Percentiles rank a stretch among this genome's conserved stretches.
These are phyloP conservation scores for Atta texana DNA, from an alignment of 1,140 invertebrate species.

Conservation along the genomic window DNA sequence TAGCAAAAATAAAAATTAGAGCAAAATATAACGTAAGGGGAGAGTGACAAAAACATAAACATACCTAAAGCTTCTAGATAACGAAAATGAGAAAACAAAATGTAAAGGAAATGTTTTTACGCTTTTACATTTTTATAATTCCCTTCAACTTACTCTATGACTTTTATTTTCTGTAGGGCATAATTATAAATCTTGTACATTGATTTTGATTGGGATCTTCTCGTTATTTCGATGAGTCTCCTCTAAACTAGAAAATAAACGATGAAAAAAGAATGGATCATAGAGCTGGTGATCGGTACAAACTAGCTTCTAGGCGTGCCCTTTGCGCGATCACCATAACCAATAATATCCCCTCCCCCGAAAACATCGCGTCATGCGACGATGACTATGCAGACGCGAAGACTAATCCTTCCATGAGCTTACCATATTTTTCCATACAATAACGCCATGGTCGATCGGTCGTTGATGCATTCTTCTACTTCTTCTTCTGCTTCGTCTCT, in stretches of 20 bases:
- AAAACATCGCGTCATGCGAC: slow-evolving; percentile 74
- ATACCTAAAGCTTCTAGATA: no score
- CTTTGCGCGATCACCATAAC: slow-evolving; percentile 76
- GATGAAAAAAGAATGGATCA: not conserved
- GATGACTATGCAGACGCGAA: slow-evolving; percentile 70
- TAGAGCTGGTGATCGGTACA: slow-evolving; percentile 34
- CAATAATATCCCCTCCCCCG: slow-evolving; percentile 69
- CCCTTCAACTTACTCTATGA: no score
- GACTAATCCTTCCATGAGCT: slow-evolving; percentile 75
- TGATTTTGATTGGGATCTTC: no score
- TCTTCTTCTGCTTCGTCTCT: slow-evolving; percentile 20
- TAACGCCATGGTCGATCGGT: slow-evolving; percentile 64
- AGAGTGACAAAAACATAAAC: no score
- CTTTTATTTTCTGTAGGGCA: no score
- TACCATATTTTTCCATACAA: slow-evolving; percentile 81
- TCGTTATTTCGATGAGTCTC: no score
- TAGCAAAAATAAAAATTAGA: no score
- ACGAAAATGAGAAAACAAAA: no score
- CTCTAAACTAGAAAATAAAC: not conserved
- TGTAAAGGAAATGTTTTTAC: no score
- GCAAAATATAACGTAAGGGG: no score
- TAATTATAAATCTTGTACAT: no score
- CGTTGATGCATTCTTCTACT: slow-evolving; percentile 58
- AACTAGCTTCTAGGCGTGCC: slow-evolving; percentile 77
- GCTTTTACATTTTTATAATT: no score